Percentiles rank a stretch among this genome's conserved stretches.
phyloP scores from a whole-genome alignment of 2,888 invertebrate genomes.

The Noctua janthina region DNA sequence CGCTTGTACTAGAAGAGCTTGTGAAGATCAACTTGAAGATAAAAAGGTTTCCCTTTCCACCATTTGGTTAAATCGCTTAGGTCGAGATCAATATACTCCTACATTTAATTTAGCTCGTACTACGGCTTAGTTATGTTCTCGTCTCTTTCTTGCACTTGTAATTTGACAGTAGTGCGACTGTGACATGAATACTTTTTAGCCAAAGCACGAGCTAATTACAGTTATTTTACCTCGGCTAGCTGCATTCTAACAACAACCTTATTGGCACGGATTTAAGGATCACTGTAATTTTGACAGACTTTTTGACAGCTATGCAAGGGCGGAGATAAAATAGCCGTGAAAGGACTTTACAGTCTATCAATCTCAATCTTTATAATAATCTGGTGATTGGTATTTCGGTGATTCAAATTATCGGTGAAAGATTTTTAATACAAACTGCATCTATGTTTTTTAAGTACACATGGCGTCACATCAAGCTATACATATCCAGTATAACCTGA shows the following conservation, averaged over 20 bases:
- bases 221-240: not conserved
- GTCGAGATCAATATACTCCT: not conserved
- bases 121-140: not conserved
- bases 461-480: too few relatives aligned
- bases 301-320: not conserved
- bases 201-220: not conserved
- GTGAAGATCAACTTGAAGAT: conserved; percentile 74
- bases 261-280: not conserved
- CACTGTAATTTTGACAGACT: not conserved
- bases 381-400: conserved; percentile 14
- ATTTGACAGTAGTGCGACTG: not conserved
- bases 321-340: not conserved
- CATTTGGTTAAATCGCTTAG: not conserved
- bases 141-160: not conserved
- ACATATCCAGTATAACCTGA: too few relatives aligned
- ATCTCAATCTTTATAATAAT: not conserved
- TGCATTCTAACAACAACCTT: not conserved
- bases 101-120: not conserved
- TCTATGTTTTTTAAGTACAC: not conserved
- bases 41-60: conserved; percentile 70
- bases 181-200: not conserved
- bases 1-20: conserved; percentile 88
- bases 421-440: not conserved
- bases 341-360: not conserved
- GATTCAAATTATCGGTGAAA: not conserved